These are phyloP conservation scores for Patella caerulea DNA, from an alignment of 2,888 invertebrate genomes.

Conservation along the genomic window DNA sequence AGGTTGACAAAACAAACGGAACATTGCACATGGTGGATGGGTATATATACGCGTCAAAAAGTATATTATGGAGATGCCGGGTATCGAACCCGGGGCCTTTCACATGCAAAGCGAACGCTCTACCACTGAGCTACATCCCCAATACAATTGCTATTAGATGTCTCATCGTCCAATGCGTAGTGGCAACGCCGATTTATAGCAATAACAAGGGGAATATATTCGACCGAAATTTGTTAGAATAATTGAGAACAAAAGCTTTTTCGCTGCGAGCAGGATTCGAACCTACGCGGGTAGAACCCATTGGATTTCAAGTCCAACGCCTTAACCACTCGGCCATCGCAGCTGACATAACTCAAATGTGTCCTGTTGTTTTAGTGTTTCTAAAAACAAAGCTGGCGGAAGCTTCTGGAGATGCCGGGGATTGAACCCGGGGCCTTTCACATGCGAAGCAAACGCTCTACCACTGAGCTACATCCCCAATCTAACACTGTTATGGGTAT, in stretches of 20 bases:
- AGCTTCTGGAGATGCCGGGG: not conserved
- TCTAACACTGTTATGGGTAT: too few relatives aligned
- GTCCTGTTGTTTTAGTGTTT: too few relatives aligned
- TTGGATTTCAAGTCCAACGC: slow-evolving; percentile 30
- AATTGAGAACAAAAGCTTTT: too few relatives aligned
- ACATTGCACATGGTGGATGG: too few relatives aligned
- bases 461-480: slow-evolving; percentile 9
- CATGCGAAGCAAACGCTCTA: slow-evolving; percentile 6
- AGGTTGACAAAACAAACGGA: too few relatives aligned
- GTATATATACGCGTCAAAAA: not conserved
- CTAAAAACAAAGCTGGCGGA: too few relatives aligned
- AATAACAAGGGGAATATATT: too few relatives aligned
- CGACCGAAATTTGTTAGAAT: too few relatives aligned
- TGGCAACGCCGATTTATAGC: too few relatives aligned
- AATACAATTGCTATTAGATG: not conserved
- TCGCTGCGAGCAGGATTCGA: slow-evolving; percentile 12
- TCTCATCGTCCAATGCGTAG: too few relatives aligned
- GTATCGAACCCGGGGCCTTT: slow-evolving; percentile 49
- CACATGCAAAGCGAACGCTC: slow-evolving; percentile 47
- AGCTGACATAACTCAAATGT: not conserved
- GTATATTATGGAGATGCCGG: slow-evolving; percentile 38
- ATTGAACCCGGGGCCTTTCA: slow-evolving; percentile 3
- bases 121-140: slow-evolving; percentile 23
- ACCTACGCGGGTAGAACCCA: slow-evolving; percentile 28
- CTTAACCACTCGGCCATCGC: slow-evolving; percentile 30